Base-by-base conservation (phyloP, 2,113 vertebrate genomes). In the Pteruthius melanotis region DNA sequence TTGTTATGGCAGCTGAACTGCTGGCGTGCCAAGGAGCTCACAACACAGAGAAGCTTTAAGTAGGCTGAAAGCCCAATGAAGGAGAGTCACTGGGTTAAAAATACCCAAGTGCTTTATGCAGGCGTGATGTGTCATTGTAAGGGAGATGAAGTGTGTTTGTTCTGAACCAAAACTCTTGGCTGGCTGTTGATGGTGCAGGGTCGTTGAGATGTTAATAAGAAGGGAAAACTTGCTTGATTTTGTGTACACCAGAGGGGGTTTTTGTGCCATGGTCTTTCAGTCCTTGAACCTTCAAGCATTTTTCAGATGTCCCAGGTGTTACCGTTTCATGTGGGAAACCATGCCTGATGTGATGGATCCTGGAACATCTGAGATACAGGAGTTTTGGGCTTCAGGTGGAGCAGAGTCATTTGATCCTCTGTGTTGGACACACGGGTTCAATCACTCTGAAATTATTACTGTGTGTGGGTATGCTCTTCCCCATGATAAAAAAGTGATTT, bases 61-160 rank as follows among this genome's bases (percentile, higher is more conserved):
- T 7, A 89, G 86, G 27, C 68, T 94, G 75, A 83, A 94, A 95
- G 12, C 44, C 27, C 49, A 65, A 9, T 42, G 50, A 69, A 57
- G 40, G 22, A 89, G 63, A 80, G 37, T 85, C n/a, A 74, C 54
- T 53, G 59, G 39, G 50, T 88, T 97, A 97, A 97, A 97, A 97
- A 96, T 93, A 96, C 11, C 63, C 21, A 68, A 88, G 31, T 35
- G 45, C 18, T 92, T 86, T 61, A 59, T 54, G 33, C 63, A 90
- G 83, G 47, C 1, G 0, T 65, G 49, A 80, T 91, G 26, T 33
- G 35, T 45, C 70, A 72, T 87, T 93, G 54, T 74, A 65, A 86
- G 39, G 54, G 27, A 93, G 82, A 74, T 42, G 44, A 66, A 81
- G 4, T 23, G 42, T 45, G 18, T 64, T 87, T 91, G 66, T 59